Evolutionary conservation across 2,888 invertebrate genomes (phyloP).

Genomic region (Eubasilissa splendida): DNA sequence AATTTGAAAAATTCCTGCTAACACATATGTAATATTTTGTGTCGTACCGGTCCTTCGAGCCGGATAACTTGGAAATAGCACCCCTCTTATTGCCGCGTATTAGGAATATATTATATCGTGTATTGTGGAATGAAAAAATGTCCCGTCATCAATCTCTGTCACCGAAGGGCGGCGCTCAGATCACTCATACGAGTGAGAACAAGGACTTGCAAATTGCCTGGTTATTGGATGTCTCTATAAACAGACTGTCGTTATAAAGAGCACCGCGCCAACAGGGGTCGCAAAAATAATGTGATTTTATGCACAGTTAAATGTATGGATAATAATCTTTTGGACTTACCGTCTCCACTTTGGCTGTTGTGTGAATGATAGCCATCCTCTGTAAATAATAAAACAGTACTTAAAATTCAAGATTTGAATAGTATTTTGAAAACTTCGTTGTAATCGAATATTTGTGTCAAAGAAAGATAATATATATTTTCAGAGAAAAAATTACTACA

Average conservation of each 20-base stretch:
- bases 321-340: constrained; percentile 63
- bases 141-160: constrained; percentile 53
- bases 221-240: neutral
- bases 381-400: constrained; percentile 60
- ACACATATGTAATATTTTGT: no score
- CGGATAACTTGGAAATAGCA: no score
- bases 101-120: no score
- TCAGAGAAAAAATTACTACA: no score
- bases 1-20: no score
- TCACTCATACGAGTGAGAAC: constrained; percentile 47
- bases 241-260: neutral
- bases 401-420: neutral
- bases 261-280: neutral
- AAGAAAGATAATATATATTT: no score
- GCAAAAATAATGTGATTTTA: neutral
- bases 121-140: neutral
- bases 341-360: constrained; percentile 71
- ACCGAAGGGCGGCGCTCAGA: constrained; percentile 40
- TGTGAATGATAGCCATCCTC: constrained; percentile 73
- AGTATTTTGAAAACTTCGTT: neutral
- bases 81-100: no score
- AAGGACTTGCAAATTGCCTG: neutral
- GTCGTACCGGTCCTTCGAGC: no score
- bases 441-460: no score
- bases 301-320: no score